Conservation (phyloP, 2,113 vertebrate species). For the Varanus komodoensis region DNA sequence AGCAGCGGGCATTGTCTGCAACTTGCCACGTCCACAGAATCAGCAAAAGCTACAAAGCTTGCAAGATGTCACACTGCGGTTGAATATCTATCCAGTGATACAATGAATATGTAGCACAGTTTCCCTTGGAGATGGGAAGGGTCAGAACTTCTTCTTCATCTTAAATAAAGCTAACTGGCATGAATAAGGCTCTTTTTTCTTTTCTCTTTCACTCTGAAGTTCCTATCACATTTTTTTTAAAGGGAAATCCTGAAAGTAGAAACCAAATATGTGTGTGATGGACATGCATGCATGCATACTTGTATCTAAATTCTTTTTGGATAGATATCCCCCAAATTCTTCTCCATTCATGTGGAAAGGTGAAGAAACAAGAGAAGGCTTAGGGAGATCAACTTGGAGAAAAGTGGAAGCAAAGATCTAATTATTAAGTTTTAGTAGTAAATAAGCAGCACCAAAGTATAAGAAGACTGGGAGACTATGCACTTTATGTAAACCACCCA, state of each 20-base stretch:
- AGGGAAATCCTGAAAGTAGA: constrained; percentile 46
- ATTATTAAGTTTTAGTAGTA: constrained; percentile 41
- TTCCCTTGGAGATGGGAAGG: constrained; percentile 28
- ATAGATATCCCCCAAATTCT: constrained; percentile 18
- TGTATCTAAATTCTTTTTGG: too few relatives aligned
- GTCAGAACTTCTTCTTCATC: neutral
- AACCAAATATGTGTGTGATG: neutral
- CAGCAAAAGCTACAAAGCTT: constrained; percentile 47
- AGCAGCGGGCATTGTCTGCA: constrained; percentile 51
- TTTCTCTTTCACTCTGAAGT: constrained; percentile 51
- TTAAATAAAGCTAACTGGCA: constrained; percentile 26
- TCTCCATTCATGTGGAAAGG: constrained; percentile 28
- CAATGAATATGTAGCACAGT: constrained; percentile 63
- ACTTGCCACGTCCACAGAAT: constrained; percentile 44
- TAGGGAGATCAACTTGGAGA: neutral
- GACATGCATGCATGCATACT: too few relatives aligned
- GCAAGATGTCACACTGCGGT: constrained; percentile 45
- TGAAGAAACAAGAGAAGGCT: neutral
- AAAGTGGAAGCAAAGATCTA: neutral
- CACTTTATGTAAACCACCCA: too few relatives aligned
- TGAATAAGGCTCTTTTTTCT: constrained; percentile 44
- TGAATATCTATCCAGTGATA: constrained; percentile 57
- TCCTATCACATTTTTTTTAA: constrained; percentile 53
- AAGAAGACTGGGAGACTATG: neutral
- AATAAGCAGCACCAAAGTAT: constrained; percentile 19